Evolutionary conservation across 2,113 vertebrate genomes (phyloP), one percentile per base, ranked within the genome.

Genomic region (Chitala chitala): DNA sequence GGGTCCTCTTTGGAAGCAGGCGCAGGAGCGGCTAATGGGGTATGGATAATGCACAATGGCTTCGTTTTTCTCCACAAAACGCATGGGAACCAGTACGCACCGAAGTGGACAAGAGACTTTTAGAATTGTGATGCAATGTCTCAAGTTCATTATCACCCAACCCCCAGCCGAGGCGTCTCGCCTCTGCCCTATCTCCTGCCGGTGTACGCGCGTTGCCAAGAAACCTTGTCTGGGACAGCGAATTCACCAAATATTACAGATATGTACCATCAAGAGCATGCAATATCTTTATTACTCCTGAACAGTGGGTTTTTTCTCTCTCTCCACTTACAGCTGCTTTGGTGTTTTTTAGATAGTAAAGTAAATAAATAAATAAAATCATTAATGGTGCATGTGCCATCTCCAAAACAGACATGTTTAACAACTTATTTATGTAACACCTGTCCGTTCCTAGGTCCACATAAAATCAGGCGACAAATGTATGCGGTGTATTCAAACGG

Each of bases 71-170:
- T 80, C 84, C 75, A 76, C 71, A 82, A 80, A 82, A 83, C 82
- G 87, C 91, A 86, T 93, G 93, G 87, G 93, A 94, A 93, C 89
- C 86, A 84, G 56, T 83, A 81, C 75, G 82, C 85, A 87, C 87
- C 73, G 81, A 84, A 84, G 81, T 80, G 88, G 87, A 89, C 88
- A 86, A 79, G 84, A 86, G 87, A 85, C 86, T 84, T 83, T 85
- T 88, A 26, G 85, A 85, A 88, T 90, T 90, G 87, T 87, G 86
- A 87, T 89, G 89, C 84, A 89, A 88, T 87, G 89, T 87, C 90
- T 90, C 90, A 91, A 89, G 91, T 92, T 93, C 91, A 92, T 93
- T 91, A 91, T 90, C 88, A 91, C 78, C 71, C 80, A 61, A 76
- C 80, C 64, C 79, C 78, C 78, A 77, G 79, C 82, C 71, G 73